A percentile compares a stretch with the other conserved stretches of the same genome.
These are phyloP conservation scores for Bufo bufo DNA, from an alignment of 2,113 vertebrate species.

Conservation along the genomic window DNA sequence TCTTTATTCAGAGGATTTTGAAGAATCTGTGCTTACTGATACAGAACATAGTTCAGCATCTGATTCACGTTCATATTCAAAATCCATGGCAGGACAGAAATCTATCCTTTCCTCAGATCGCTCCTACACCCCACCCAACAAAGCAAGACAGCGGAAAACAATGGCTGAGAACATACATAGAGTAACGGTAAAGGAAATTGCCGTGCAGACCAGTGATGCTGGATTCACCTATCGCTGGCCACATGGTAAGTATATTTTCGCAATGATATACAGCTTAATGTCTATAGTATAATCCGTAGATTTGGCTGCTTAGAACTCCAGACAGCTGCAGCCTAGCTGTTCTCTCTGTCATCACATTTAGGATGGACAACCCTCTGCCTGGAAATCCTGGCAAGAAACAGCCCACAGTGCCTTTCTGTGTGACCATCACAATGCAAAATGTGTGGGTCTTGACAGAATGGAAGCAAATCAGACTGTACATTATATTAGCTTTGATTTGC, in stretches of 20 bases:
- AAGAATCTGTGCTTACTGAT: conserved; percentile 44
- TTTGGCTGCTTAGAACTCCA: background rate
- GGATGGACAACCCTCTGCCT: no score
- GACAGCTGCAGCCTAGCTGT: no score
- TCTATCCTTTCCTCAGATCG: fast-evolving
- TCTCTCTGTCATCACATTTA: no score
- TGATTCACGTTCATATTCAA: background rate
- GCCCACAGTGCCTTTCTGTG: no score
- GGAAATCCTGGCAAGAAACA: no score
- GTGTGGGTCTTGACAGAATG: no score
- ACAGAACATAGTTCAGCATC: background rate
- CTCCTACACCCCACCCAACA: background rate
- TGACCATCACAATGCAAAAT: no score
- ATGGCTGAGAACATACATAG: fast-evolving
- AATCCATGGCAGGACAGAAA: background rate
- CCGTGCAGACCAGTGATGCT: conserved; percentile 75
- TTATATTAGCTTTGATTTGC: no score
- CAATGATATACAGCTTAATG: no score
- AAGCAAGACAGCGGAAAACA: background rate
- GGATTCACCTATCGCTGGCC: conserved; percentile 63
- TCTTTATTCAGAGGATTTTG: conserved; percentile 72
- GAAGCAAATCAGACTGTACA: no score
- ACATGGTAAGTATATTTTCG: conserved; percentile 70
- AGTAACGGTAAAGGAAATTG: conserved; percentile 69
- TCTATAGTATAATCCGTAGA: background rate